Percentiles rank a stretch among this genome's conserved stretches.
Evolutionary conservation across 1,140 invertebrate genomes (phyloP).

Genomic region (Drosophila tropicalis): DNA sequence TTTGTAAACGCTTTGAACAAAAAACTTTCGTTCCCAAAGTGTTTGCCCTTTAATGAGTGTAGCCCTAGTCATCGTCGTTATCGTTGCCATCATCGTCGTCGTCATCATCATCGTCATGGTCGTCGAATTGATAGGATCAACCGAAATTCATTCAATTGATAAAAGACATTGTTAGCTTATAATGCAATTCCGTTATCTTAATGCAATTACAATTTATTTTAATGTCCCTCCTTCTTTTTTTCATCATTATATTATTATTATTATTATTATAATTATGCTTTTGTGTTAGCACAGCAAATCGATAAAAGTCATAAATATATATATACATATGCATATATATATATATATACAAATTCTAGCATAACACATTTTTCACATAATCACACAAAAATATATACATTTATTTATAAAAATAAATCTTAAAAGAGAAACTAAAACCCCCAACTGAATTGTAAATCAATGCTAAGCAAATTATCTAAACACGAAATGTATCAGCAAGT

Average conservation of each 20-base stretch:
- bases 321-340: constrained; percentile 30
- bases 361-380: too few species aligned
- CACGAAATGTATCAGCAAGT: neutral
- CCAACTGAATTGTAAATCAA: constrained; percentile 37
- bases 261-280: constrained; percentile 32
- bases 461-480: constrained; percentile 2
- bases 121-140: constrained; percentile 28
- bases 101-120: constrained; percentile 20
- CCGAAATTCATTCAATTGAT: constrained; percentile 59
- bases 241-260: constrained; percentile 25
- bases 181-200: constrained; percentile 50
- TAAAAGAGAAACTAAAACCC: constrained; percentile 23
- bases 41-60: neutral
- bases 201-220: constrained; percentile 19
- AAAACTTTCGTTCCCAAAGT: too few species aligned
- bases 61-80: constrained; percentile 14
- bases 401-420: constrained; percentile 28
- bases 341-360: neutral
- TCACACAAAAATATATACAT: too few species aligned
- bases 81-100: constrained; percentile 15
- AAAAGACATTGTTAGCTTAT: constrained; percentile 74
- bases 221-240: constrained; percentile 26
- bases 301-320: constrained; percentile 65
- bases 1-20: too few species aligned
- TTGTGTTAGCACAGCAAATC: constrained; percentile 40